Base-by-base conservation (phyloP, 2,113 vertebrate genomes). In the Pluvianellus socialis region DNA sequence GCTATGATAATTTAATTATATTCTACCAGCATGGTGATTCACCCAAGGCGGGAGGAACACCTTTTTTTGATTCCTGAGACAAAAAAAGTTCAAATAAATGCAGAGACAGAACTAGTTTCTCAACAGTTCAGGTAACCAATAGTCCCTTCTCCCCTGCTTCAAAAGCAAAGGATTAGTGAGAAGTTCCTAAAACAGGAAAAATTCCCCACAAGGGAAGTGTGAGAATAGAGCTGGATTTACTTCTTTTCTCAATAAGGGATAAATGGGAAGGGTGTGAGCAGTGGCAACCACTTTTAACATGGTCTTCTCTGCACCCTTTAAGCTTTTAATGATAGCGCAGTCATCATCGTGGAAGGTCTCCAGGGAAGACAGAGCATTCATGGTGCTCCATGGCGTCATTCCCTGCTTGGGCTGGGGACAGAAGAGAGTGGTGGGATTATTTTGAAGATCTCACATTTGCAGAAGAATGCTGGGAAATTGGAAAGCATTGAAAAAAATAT, bases 341-440 rank as follows among this genome's bases (percentile, higher is more conserved):
- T 44, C 17, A 19, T 52, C 18, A 4, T 38, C 9, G 38, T 44
- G 49, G 44, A 65, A 86, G 24, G 5, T n/a, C 21, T 61, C 42
- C 50, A 49, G 14, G 17, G 53, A 86, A 40, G 14, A 40, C 2
- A 18, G 2, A 66, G 6, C 0, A 0, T 35, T 53, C 0, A 0
- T 17, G 12, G 49, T 17, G 7, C 9, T 61, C 12, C 7, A 4
- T 7, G 49, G 10, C 11, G 49, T 79, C 52, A 76, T 6, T 56
- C 17, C 15, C 14, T 47, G 6, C 26, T 42, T 44, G 21, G 8
- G 3, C 14, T 2, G 0, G 4, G 17, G n/a, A 38, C 2, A 76
- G 26, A 55, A 47, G 0, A 2, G 49, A 68, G 24, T 1, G 3
- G 5, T 2, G 1, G 8, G 12, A 65, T 45, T 47, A 49, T 35